Evolutionary conservation across 1,140 invertebrate genomes (phyloP).

Genomic region (Hyphantria cunea): DNA sequence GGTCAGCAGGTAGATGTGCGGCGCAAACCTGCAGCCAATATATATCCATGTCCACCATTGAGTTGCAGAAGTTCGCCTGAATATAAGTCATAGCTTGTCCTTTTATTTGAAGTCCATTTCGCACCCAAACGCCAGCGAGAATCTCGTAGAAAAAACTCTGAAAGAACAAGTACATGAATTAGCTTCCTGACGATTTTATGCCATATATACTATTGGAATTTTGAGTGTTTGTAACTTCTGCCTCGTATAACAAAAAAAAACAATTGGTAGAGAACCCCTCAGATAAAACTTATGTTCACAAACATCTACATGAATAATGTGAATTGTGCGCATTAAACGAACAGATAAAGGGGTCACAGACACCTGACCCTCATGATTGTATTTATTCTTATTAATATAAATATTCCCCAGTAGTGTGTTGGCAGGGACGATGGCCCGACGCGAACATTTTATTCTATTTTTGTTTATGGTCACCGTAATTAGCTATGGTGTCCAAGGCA

Average conservation of each 20-base stretch:
- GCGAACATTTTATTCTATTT: not conserved
- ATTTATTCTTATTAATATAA: no score
- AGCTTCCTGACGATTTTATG: no score
- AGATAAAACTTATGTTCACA: no score
- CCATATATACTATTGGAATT: no score
- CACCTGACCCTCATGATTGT: no score
- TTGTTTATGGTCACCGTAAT: not conserved
- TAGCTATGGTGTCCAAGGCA: no score
- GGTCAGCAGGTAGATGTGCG: constrained; percentile 91
- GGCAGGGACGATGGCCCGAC: not conserved
- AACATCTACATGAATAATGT: no score
- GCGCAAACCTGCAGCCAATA: constrained; percentile 97
- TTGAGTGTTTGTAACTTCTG: no score
- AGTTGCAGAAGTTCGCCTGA: constrained; percentile 99
- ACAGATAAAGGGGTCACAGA: no score
- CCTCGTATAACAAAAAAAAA: no score
- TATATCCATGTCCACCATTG: constrained; percentile 98
- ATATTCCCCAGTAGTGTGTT: not conserved
- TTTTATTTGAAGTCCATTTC: constrained; percentile 98
- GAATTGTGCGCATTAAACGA: no score
- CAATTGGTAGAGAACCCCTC: no score
- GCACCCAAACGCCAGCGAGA: constrained; percentile 95
- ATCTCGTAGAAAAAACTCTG: constrained; percentile 98
- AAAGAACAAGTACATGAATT: not conserved
- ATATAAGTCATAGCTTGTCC: constrained; percentile 99